phyloP scores from a whole-genome alignment of 2,113 vertebrate species.

The Osmerus eperlanus region DNA sequence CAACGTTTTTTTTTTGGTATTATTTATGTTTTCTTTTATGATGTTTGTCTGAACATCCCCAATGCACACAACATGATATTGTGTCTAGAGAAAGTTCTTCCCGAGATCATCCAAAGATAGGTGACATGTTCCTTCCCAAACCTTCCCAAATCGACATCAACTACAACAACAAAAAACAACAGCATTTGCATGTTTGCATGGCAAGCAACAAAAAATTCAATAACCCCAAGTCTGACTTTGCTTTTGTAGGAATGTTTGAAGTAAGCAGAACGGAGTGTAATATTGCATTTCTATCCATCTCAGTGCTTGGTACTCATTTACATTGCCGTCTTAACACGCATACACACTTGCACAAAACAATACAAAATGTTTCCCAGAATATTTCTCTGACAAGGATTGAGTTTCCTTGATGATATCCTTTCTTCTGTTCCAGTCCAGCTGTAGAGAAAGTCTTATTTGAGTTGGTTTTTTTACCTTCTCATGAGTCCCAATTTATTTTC shows the following conservation, averaged over 20 bases:
- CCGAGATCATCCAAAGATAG: conserved; percentile 34
- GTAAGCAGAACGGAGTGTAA: conserved; percentile 58
- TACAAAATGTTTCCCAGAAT: conserved; percentile 48
- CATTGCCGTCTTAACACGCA: conserved; percentile 51
- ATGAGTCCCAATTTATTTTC: conserved; percentile 29
- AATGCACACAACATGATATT: conserved; percentile 23
- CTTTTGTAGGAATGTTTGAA: conserved; percentile 68
- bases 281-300: conserved; percentile 58
- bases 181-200: conserved; percentile 39
- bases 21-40: conserved; percentile 25
- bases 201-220: conserved; percentile 28
- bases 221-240: conserved; percentile 25
- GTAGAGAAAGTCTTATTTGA: conserved; percentile 44
- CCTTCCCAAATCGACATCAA: conserved; percentile 47
- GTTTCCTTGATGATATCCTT: conserved; percentile 27
- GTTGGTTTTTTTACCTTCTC: conserved; percentile 38
- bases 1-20: conserved; percentile 60
- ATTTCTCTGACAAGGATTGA: conserved; percentile 27
- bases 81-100: conserved; percentile 29
- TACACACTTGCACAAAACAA: conserved; percentile 29
- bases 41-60: conserved; percentile 4
- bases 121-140: conserved; percentile 48
- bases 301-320: conserved; percentile 58
- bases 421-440: conserved; percentile 64
- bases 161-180: conserved; percentile 58